These are phyloP conservation scores for Pilophorus perplexus DNA, from an alignment of 2,888 invertebrate species.

Conservation along the genomic window DNA sequence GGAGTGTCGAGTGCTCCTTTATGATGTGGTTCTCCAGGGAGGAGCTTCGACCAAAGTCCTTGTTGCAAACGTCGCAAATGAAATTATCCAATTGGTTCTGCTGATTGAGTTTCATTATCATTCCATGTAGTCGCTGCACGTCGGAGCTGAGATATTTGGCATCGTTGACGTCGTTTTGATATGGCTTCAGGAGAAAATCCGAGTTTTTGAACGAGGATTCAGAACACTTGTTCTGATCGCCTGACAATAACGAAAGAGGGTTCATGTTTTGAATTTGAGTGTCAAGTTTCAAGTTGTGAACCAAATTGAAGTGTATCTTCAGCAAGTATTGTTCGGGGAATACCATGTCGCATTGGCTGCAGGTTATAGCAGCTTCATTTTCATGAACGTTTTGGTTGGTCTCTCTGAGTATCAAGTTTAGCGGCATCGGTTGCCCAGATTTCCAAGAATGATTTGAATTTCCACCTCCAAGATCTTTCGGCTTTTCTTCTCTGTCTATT, in stretches of 20 bases:
- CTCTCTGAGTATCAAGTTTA: constrained; percentile 47
- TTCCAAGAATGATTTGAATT: constrained; percentile 39
- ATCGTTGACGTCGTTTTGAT: constrained; percentile 3
- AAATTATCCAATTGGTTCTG: constrained; percentile 44
- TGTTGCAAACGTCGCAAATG: constrained; percentile 48
- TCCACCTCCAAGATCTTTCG: constrained; percentile 22
- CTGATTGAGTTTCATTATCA: constrained; percentile 47
- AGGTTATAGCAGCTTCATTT: constrained; percentile 40
- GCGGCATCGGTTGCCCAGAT: constrained; percentile 45
- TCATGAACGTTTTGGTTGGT: constrained; percentile 43
- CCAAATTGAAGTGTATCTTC: constrained; percentile 45
- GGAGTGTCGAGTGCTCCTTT: constrained; percentile 46
- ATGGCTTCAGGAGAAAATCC: constrained; percentile 7
- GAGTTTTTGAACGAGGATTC: not conserved
- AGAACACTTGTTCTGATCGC: constrained; percentile 12
- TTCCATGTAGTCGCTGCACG: constrained; percentile 46
- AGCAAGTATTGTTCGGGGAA: constrained; percentile 44
- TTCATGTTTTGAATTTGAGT: constrained; percentile 4
- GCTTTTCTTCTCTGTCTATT: constrained; percentile 51
- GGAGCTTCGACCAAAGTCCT: constrained; percentile 46
- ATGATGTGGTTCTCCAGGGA: constrained; percentile 48
- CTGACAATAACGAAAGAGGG: not conserved
- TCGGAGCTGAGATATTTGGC: constrained; percentile 35
- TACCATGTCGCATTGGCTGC: constrained; percentile 45
- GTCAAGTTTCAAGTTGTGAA: constrained; percentile 34